A percentile compares a stretch with the other conserved stretches of the same genome.
Conservation (phyloP, 2,797 vertebrate genomes). For the Microchirus variegatus region DNA sequence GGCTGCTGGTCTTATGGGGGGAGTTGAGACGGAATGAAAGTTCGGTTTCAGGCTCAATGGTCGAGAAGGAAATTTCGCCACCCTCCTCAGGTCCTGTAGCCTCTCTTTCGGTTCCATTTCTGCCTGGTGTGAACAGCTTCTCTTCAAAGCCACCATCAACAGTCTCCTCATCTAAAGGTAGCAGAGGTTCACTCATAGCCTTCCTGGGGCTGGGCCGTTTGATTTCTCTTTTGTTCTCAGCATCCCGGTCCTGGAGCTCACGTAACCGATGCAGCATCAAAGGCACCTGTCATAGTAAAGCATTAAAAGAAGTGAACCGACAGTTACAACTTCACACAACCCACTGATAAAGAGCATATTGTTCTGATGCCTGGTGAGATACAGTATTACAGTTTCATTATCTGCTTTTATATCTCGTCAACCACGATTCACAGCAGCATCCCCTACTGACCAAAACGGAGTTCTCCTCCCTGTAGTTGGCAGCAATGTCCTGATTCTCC, state of each 20-base stretch:
- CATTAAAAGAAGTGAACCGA: constrained; percentile 22
- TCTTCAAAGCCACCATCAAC: constrained; percentile 94
- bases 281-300: constrained; percentile 85
- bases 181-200: constrained; percentile 82
- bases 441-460: constrained; percentile 89
- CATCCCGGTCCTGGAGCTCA: constrained; percentile 92
- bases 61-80: constrained; percentile 72
- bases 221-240: constrained; percentile 86
- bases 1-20: constrained; percentile 84
- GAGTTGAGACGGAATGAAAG: constrained; percentile 85
- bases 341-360: constrained; percentile 3
- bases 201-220: constrained; percentile 92
- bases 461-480: constrained; percentile 98
- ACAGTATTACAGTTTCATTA: neutral
- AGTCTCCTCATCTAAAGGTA: constrained; percentile 93
- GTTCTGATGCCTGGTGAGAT: constrained; percentile 5
- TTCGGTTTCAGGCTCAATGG: constrained; percentile 69
- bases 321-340: constrained; percentile 7
- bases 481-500: constrained; percentile 99
- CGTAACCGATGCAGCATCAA: constrained; percentile 93
- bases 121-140: constrained; percentile 74
- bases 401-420: neutral
- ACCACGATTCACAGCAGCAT: constrained; percentile 14
- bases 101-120: constrained; percentile 79
- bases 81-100: constrained; percentile 75